phyloP scores from a whole-genome alignment of 2,113 vertebrate genomes.

The Chamaea fasciata region DNA sequence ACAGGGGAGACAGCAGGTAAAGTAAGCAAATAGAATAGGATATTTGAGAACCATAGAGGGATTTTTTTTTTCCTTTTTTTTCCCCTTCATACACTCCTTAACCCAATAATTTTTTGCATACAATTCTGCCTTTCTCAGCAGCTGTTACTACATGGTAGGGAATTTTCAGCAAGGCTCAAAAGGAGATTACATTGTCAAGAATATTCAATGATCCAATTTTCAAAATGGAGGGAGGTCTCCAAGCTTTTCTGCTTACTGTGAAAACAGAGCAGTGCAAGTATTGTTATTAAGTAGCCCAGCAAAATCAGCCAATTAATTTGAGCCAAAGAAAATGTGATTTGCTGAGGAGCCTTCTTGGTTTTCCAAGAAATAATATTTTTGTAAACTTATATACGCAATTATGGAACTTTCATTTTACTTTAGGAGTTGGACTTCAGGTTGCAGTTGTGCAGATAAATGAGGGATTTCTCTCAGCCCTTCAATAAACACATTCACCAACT shows the following conservation, averaged over 20 bases:
- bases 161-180: not conserved
- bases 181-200: constrained; percentile 22
- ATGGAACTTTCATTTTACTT: constrained; percentile 1
- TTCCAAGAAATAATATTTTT: constrained; percentile 61
- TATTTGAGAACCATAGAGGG: not conserved
- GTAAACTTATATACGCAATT: constrained; percentile 35
- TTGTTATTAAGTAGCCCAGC: constrained; percentile 37
- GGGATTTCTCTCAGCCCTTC: constrained; percentile 42
- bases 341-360: constrained; percentile 16
- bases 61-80: not conserved
- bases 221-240: not conserved
- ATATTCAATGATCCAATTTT: constrained; percentile 8
- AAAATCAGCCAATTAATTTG: constrained; percentile 25
- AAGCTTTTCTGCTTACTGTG: not conserved
- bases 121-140: constrained; percentile 7
- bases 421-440: constrained; percentile 28
- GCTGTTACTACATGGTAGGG: not conserved
- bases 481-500: constrained; percentile 57
- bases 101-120: not conserved
- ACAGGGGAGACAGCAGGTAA: constrained; percentile 79
- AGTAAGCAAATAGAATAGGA: constrained; percentile 6
- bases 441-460: constrained; percentile 28
- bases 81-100: not conserved
- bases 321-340: constrained; percentile 50
- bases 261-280: constrained; percentile 23